Percentiles rank a stretch among this genome's conserved stretches.
These are phyloP conservation scores for Hydrolagus affinis DNA, from an alignment of 2,113 vertebrate genomes.

Conservation along the genomic window DNA sequence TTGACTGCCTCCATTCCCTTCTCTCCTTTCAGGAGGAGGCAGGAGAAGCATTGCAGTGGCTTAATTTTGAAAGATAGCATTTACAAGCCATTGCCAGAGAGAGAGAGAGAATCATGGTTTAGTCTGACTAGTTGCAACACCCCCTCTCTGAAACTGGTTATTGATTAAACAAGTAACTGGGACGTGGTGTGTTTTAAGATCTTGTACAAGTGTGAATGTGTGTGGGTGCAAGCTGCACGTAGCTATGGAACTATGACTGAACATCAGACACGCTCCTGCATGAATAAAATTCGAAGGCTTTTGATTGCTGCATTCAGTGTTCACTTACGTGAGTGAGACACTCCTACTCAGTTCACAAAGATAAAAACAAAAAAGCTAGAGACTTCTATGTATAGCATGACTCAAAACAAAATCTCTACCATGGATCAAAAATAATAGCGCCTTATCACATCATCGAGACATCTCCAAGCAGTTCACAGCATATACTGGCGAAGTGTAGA, in stretches of 20 bases:
- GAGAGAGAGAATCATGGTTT: background rate
- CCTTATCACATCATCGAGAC: no score
- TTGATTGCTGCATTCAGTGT: slow-evolving; percentile 18
- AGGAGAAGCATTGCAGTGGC: no score
- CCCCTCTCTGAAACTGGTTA: background rate
- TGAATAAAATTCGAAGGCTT: slow-evolving; percentile 2
- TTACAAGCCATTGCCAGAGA: background rate
- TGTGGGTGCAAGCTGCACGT: background rate
- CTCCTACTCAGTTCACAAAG: slow-evolving; percentile 18
- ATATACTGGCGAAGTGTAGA: no score
- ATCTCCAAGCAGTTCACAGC: no score
- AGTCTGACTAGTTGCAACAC: background rate
- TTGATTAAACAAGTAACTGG: background rate
- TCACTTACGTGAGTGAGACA: slow-evolving; percentile 9
- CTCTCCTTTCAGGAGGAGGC: no score
- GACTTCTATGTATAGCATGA: background rate
- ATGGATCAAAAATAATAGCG: background rate
- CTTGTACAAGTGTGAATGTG: background rate
- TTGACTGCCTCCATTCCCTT: no score
- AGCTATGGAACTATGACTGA: background rate
- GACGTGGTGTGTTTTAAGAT: background rate
- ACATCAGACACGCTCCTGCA: slow-evolving; percentile 6
- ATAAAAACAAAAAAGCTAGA: background rate
- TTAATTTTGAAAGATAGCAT: no score
- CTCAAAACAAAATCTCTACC: background rate